Evolutionary conservation across 2,797 vertebrate species (phyloP), one percentile per base, ranked within the genome.

Genomic region (Crotalus adamanteus): DNA sequence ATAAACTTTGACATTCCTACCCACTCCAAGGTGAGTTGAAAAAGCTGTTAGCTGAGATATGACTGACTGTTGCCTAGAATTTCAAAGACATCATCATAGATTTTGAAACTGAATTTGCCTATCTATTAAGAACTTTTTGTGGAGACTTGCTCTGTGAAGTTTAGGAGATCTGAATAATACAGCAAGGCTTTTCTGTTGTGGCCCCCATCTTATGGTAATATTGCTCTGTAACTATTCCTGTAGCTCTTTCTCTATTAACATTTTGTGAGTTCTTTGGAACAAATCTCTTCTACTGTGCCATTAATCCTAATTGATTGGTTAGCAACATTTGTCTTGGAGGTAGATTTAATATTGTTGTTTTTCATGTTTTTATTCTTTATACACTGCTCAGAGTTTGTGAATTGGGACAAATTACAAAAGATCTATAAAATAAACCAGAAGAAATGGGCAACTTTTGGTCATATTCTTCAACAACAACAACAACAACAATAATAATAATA

Each of bases 1-100:
- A 98, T 99, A 95, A 99, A 99, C 97, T 99, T 99, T 42, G 99
- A 99, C 97, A 99, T 99, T 97, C 99, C 99, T 92, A 99, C 99
- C 0, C 99, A 99, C 96, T 99, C 99, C 11, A 99, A 99, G 98
- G 99, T 99, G 87, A 96, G 97, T 87, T 61, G 51, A 16, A 20
- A 85, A n/a, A 31, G 1, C 13, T 98, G 94, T 97, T 97, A 95
- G 97, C 97, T 93, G 98, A 12, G 55, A 56, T 63, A 63, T 57
- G 69, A 1, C 47, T 92, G 61, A 1, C 47, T 90, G 59, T n/a
- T 12, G 2, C 25, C 0, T 2, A 2, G 63, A 22, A 8, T 3
- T 9, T 60, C 42, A 18, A 69, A 63, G 26, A 12, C 8, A 6
- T 61, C 37, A 47, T 47, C 11, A 22, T 42, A 42, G 88, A 51